These are phyloP conservation scores for Indri indri DNA, from an alignment of 2,113 vertebrate species.

Conservation along the genomic window DNA sequence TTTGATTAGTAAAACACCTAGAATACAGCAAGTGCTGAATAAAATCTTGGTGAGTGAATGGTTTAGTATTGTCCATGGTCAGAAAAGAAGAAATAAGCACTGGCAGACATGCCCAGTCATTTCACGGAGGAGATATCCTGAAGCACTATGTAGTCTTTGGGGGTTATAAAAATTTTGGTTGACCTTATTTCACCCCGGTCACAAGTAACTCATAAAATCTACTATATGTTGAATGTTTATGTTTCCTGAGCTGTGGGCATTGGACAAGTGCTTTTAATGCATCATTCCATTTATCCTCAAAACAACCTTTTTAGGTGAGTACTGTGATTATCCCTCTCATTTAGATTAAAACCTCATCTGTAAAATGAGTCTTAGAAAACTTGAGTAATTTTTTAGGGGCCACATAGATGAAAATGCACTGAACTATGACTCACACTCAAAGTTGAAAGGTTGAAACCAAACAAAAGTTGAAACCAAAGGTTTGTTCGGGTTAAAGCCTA, in stretches of 20 bases:
- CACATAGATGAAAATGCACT: not conserved
- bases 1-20: not conserved
- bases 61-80: not conserved
- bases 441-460: not conserved
- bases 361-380: not conserved
- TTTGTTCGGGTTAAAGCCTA: not conserved
- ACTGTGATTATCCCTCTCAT: not conserved
- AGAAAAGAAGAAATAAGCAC: not conserved
- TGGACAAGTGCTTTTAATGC: not conserved
- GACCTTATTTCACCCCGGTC: not conserved
- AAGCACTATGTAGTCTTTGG: not conserved
- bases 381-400: not conserved
- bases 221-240: not conserved
- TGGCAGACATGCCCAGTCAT: not conserved
- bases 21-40: not conserved
- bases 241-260: not conserved
- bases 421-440: not conserved
- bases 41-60: not conserved
- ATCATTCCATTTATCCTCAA: not conserved
- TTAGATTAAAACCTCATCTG: slow-evolving; percentile 23
- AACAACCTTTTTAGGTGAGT: not conserved
- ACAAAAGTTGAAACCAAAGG: not conserved
- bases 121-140: not conserved
- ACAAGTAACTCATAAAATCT: not conserved
- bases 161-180: not conserved